phyloP scores from a whole-genome alignment of 2,113 vertebrate genomes.

The Puma concolor region DNA sequence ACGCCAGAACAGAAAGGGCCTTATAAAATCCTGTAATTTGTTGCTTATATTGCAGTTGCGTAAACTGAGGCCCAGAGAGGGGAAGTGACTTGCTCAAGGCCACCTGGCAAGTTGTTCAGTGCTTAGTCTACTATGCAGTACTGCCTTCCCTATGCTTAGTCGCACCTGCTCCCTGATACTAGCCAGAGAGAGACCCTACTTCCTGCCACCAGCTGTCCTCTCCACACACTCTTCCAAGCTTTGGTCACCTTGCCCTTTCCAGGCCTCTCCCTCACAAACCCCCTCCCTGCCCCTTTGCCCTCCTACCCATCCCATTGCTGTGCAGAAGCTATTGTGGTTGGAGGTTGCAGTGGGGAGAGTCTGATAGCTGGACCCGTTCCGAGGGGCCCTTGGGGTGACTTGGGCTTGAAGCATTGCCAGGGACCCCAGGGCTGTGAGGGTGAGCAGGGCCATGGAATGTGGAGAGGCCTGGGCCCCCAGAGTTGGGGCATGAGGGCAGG shows the following conservation, averaged over 20 bases:
- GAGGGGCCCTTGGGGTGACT: constrained; percentile 44
- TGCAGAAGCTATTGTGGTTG: constrained; percentile 38
- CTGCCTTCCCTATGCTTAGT: not conserved
- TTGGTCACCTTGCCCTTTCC: not conserved
- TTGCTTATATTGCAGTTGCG: not conserved
- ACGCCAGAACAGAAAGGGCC: not conserved
- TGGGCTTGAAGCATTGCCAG: not conserved
- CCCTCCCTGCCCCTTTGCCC: not conserved
- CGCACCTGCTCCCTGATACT: not conserved
- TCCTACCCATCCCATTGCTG: not conserved
- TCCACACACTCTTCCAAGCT: not conserved
- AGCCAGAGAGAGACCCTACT: not conserved
- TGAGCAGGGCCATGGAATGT: not conserved
- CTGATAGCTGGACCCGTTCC: constrained; percentile 79
- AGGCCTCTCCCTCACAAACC: not conserved
- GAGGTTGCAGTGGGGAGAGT: constrained; percentile 6
- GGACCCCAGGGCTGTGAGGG: not conserved
- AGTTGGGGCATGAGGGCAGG: not conserved
- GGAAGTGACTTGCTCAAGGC: not conserved
- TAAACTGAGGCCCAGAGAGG: constrained; percentile 9
- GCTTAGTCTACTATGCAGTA: not conserved
- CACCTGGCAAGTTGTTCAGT: not conserved
- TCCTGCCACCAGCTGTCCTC: not conserved
- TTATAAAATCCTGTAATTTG: not conserved
- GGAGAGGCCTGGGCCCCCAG: not conserved